Evolutionary conservation across 2,888 invertebrate species (phyloP), one percentile per base, ranked within the genome.

Genomic region (Dasysyrphus albostriatus): DNA sequence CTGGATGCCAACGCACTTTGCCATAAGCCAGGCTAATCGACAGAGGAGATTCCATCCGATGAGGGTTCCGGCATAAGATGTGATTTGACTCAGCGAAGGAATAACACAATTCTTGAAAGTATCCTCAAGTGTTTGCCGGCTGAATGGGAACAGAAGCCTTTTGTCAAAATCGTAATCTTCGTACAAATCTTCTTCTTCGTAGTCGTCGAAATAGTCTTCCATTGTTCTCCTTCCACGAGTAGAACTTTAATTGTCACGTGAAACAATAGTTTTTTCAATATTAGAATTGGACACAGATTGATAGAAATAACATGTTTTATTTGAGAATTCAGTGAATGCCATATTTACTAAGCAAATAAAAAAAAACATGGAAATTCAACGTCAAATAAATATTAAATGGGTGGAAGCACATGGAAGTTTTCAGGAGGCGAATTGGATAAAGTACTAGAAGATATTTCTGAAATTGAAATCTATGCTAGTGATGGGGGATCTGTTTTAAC

Each of bases 121-220:
- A 24, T 88, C 87, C 7, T 78, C 79, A 63, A 89, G 70, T 7
- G 88, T 70, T 69, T 88, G 88, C 6, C 76, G 83, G 42, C 76
- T 69, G 3, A 74, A 82, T 16, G 75, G 77, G 5, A 82, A 58
- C 14, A 88, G 59, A 0, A 82, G 54, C 37, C 79, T 78, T 14
- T 75, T 63, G 2, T 79, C 79, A 42, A 83, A 85, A 12, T 89
- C 88, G 47, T 89, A 90, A 10, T 89, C 90, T 34, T 81, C 77
- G 58, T 85, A 72, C 2, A 82, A 78, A 49, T 88, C 87, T 39
- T 88, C 88, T 47, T 89, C 88, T 24, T 87, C 89, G 73, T 89
- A 88, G 32, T 90, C 88, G 47, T 89, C 89, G 16, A 82, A 79
- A 77, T 89, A 89, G 56, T 90, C 88, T 34, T 89, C 89, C 89